phyloP scores from a whole-genome alignment of 2,797 vertebrate genomes.

The Philypnodon macrostomus region DNA sequence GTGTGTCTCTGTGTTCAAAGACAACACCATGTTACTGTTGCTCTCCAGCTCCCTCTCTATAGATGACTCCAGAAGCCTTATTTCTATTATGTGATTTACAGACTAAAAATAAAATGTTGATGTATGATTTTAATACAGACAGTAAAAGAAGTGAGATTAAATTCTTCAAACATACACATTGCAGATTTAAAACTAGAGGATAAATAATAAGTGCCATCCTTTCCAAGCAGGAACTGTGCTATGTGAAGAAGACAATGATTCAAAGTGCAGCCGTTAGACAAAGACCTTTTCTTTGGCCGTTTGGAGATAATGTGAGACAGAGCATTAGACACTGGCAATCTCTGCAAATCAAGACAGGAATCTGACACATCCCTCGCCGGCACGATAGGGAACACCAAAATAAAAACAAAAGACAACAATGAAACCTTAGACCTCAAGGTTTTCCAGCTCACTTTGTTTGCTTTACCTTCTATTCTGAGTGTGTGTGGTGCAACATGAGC shows the following conservation, averaged over 20 bases:
- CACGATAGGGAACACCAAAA: constrained; percentile 48
- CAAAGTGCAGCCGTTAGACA: constrained; percentile 2
- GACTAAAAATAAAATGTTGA: no score
- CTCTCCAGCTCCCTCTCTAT: no score
- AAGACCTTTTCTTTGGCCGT: constrained; percentile 7
- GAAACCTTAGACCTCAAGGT: constrained; percentile 59
- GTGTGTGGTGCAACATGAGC: constrained; percentile 64
- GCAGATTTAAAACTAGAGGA: neutral
- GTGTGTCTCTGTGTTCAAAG: no score
- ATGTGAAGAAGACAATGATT: constrained; percentile 3
- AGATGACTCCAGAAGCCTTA: no score
- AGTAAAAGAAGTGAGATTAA: no score
- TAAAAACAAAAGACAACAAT: constrained; percentile 67
- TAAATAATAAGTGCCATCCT: neutral
- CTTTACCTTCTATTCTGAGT: constrained; percentile 70
- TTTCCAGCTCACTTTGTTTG: constrained; percentile 66
- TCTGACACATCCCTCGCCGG: constrained; percentile 33
- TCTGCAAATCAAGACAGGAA: constrained; percentile 43
- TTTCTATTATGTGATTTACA: no score
- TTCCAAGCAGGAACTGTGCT: neutral
- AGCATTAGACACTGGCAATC: constrained; percentile 8
- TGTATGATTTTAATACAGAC: no score
- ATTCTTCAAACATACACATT: no score
- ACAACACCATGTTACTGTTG: no score
- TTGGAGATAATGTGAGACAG: constrained; percentile 10